Base-by-base conservation (phyloP, 2,888 invertebrate genomes). In the Melinaea menophilus region DNA sequence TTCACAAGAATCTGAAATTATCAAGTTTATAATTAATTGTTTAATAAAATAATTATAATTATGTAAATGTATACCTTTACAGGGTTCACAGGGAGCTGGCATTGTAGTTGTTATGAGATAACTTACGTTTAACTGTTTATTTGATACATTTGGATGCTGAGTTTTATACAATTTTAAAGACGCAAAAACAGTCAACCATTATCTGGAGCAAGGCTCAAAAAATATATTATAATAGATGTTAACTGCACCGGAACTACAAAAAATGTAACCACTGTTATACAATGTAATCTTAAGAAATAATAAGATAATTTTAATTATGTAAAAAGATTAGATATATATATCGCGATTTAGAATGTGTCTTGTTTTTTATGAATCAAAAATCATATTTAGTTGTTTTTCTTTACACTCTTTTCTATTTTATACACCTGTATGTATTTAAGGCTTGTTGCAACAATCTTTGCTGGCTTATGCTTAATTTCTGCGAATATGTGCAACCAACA, bases 1-100 rank as follows among this genome's bases (percentile, higher is more conserved):
- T 70, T 84, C 77, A 79, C 88, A 88, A 61, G 87, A 79, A 37
- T 88, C 89, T 88, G 64, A 65, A 62, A 54, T 68, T 69, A 47
- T 55, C 9, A 41, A 41, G 7, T 9, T 41, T 9, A 9, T 2
- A 41, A 41, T 9, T 9, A 41, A 41, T 9, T 41, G 9, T 9
- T 41, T 11, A 3, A 41, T 9, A 9, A 41, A 41, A 9, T 3
- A 41, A 9, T 9, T 9, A 41, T 2, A 9, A 41, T 41, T 9
- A 41, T 41, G 9, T 41, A 41, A 41, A 41, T 3, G 7, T 41
- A 41, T 83, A 92, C 92, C 92, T 90, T 92, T 92, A 79, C 92
- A 92, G 64, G 91, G 86, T 79, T 92, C 92, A 77, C 92, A 92
- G 55, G 92, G 92, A 64, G 91, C 82, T 74, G 92, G 92, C 92